These are phyloP conservation scores for Coleophora flavipennella DNA, from an alignment of 2,888 invertebrate species.

Conservation along the genomic window DNA sequence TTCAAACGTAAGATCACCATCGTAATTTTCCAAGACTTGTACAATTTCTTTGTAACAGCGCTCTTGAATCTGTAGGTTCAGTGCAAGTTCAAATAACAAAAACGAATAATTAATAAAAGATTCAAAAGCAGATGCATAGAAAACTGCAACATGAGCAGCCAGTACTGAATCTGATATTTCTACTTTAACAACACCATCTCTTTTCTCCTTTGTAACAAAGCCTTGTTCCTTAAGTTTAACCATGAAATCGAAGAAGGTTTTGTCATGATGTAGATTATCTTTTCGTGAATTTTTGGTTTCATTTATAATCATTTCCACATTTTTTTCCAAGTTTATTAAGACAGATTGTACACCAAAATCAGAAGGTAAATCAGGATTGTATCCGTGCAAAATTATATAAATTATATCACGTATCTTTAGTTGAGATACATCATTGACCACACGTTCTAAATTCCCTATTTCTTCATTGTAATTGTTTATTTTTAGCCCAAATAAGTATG, in stretches of 20 bases:
- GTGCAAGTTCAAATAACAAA: slow-evolving; percentile 25
- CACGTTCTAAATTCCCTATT: too few relatives aligned
- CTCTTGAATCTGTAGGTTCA: slow-evolving; percentile 27
- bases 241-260: slow-evolving; percentile 10
- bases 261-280: slow-evolving; percentile 3
- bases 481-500: slow-evolving; percentile 8
- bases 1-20: slow-evolving; percentile 23
- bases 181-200: slow-evolving; percentile 3
- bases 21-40: slow-evolving; percentile 16
- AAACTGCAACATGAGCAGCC: slow-evolving; percentile 24
- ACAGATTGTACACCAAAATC: too few relatives aligned
- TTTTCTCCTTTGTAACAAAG: slow-evolving; percentile 3
- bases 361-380: too few relatives aligned
- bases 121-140: slow-evolving; percentile 34
- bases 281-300: slow-evolving; percentile 11
- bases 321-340: too few relatives aligned
- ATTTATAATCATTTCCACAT: too few relatives aligned
- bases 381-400: too few relatives aligned
- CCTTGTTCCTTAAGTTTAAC: slow-evolving; percentile 8
- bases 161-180: slow-evolving; percentile 18
- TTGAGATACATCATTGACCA: too few relatives aligned
- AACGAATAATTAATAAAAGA: slow-evolving; percentile 29
- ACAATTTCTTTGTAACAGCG: slow-evolving; percentile 15
- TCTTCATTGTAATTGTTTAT: slow-evolving; percentile 2
- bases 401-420: too few relatives aligned